Evolutionary conservation across 1,140 invertebrate genomes (phyloP).

Genomic region (Drosophila arizonae): DNA sequence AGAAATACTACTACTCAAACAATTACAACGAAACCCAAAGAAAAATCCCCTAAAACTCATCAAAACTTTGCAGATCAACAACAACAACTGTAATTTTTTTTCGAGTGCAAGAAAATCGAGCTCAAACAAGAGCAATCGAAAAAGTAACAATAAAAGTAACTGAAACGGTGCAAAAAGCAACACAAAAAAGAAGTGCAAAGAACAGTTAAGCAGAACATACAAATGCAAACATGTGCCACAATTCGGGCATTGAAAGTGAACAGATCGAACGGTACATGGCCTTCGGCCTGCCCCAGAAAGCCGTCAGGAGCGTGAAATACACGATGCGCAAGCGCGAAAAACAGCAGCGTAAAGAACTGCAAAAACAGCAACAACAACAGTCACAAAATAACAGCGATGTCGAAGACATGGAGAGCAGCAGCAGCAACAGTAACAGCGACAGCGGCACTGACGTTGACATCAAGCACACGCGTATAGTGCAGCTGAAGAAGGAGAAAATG

Average conservation of each 20-base stretch:
- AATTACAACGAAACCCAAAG: slow-evolving; percentile 18
- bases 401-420: slow-evolving; percentile 5
- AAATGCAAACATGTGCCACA: slow-evolving; percentile 82
- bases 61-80: slow-evolving; percentile 20
- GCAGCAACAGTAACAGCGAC: slow-evolving; percentile 29
- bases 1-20: slow-evolving; percentile 7
- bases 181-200: slow-evolving; percentile 10
- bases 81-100: slow-evolving; percentile 41
- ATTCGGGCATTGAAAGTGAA: slow-evolving; percentile 75
- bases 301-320: slow-evolving; percentile 70
- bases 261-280: slow-evolving; percentile 77
- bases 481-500: slow-evolving; percentile 6
- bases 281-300: slow-evolving; percentile 75
- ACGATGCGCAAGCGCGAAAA: slow-evolving; percentile 72
- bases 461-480: slow-evolving; percentile 4
- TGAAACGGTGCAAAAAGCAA: slow-evolving; percentile 4
- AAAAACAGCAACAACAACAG: slow-evolving; percentile 29
- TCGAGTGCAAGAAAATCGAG: slow-evolving; percentile 32
- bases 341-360: slow-evolving; percentile 47
- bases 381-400: slow-evolving; percentile 32
- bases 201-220: slow-evolving; percentile 40
- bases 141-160: slow-evolving; percentile 16
- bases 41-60: slow-evolving; percentile 8
- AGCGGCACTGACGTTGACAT: slow-evolving; percentile 14
- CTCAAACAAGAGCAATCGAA: slow-evolving; percentile 12